These are phyloP conservation scores for Trogon surrucura DNA, from an alignment of 2,113 vertebrate species.

Conservation along the genomic window DNA sequence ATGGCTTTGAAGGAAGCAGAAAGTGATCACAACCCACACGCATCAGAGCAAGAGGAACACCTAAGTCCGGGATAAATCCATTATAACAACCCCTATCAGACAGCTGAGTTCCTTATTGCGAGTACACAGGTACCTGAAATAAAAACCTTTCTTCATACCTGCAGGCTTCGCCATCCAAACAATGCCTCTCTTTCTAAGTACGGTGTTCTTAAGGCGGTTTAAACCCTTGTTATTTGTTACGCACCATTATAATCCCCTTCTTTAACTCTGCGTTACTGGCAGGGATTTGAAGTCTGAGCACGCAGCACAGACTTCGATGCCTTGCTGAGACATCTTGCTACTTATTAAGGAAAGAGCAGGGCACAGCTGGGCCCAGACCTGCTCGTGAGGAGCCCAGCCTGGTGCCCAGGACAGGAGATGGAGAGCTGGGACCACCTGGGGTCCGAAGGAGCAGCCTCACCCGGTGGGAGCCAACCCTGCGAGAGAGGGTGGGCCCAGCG, in stretches of 20 bases:
- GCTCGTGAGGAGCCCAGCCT: not conserved
- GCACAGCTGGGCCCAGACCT: not conserved
- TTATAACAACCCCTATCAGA: not conserved
- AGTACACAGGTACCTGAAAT: not conserved
- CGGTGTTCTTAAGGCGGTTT: slow-evolving; percentile 37
- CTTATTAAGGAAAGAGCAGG: not conserved
- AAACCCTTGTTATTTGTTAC: slow-evolving; percentile 57
- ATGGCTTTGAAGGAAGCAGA: not conserved
- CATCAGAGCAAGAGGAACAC: not conserved
- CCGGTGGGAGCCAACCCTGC: not conserved
- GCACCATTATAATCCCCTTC: slow-evolving; percentile 33
- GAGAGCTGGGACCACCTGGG: not conserved
- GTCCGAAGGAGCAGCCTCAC: not conserved
- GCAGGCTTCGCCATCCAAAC: not conserved
- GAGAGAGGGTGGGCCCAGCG: not conserved
- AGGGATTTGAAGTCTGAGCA: slow-evolving; percentile 57
- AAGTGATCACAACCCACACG: not conserved
- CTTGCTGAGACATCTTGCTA: slow-evolving; percentile 13
- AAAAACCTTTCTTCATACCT: slow-evolving; percentile 12
- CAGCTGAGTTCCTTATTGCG: not conserved
- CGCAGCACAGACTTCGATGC: not conserved
- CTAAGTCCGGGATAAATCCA: not conserved
- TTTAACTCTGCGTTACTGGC: slow-evolving; percentile 43
- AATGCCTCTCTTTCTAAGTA: slow-evolving; percentile 27
- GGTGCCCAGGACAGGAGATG: not conserved